phyloP scores from a whole-genome alignment of 1,140 invertebrate genomes.

The Berghia stephanieae region DNA sequence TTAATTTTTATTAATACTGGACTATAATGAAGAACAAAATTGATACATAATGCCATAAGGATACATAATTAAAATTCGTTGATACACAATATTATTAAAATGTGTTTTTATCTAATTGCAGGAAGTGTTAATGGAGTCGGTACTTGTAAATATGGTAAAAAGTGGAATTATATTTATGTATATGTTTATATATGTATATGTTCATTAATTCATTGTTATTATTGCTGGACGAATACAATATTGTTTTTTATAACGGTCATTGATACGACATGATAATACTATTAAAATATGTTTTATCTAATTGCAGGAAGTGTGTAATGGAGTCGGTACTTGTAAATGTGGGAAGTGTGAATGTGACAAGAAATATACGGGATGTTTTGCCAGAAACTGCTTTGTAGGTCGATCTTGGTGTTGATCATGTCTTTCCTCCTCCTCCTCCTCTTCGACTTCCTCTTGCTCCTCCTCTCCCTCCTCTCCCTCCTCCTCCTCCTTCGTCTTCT shows the following conservation, averaged over 20 bases:
- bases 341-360: not conserved
- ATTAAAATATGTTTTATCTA: not conserved
- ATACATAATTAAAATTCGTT: no score
- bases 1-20: no score
- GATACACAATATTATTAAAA: no score
- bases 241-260: not conserved
- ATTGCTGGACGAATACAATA: not conserved
- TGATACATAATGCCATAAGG: no score
- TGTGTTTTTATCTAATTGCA: not conserved
- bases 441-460: not conserved
- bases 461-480: not conserved
- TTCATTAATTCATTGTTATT: not conserved
- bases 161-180: not conserved
- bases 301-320: conserved; percentile 12
- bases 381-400: conserved; percentile 16
- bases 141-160: not conserved
- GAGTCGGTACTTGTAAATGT: conserved; percentile 4
- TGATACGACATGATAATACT: not conserved
- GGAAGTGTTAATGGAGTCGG: not conserved
- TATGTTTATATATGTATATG: not conserved
- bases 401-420: not conserved
- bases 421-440: no score
- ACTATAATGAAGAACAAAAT: no score
- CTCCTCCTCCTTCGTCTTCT: no score
- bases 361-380: not conserved